Base-by-base conservation (phyloP, 1,140 invertebrate genomes). In the Medauroidea extradentata region DNA sequence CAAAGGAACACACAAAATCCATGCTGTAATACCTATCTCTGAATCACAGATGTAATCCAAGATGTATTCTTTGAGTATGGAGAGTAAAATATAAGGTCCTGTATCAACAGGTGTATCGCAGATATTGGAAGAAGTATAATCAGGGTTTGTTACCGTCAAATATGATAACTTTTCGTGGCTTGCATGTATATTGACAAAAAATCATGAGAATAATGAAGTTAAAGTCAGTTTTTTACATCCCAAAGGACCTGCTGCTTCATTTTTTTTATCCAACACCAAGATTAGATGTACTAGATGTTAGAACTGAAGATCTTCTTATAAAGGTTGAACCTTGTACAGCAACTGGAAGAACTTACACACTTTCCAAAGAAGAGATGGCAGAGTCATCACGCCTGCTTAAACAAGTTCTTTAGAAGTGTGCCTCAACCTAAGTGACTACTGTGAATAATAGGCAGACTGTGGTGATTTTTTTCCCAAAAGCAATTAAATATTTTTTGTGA, bases 211-310 rank as follows among this genome's bases (percentile, higher is more conserved):
- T 25, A 25, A 58, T 58, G 57, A 58, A 53, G 14, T 55, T n/a
- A 58, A 58, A 53, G 21, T 58, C 16, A 58, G n/a, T 34, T 55
- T 58, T 55, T 34, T 58, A 11, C 57, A 58, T 55, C 21, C 57
- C n/a, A 23, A 38, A 24, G 57, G 57, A 58, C 57, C 57, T 44
- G 18, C 49, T 25, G n/a, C 50, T 53, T 58, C 57, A 4, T 34
- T 44, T 58, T 58, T 53, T 19, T 49, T 58, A 58, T 38, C 57
- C 57, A 55, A 55, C 14, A 58, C 46, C n/a, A 16, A 5, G 29
- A 34, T 4, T 23, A 5, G 48, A 58, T 54, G 16, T 58, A 18
- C 25, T 58, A 43, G 52, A 34, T 13, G 14, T 58, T 18, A 19
- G n/a, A 14, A 16, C 53, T n/a, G 24, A n/a, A 21, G 46, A 58